Evolutionary conservation across 2,113 vertebrate genomes (phyloP), one percentile per base, ranked within the genome.

Genomic region (Hippocampus mohnikei): DNA sequence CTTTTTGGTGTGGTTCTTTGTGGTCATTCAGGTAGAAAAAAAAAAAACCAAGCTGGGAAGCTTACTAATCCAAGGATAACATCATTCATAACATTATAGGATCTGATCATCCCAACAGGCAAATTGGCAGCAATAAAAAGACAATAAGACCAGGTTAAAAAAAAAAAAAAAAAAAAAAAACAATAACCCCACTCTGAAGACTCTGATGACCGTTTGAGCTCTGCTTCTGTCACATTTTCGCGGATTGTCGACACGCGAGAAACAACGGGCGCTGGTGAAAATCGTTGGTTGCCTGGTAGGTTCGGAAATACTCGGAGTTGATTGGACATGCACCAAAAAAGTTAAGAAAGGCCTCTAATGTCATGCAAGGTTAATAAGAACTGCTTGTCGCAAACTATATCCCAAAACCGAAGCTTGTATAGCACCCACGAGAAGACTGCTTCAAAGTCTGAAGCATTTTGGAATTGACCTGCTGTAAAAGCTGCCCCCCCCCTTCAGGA

Each of bases 231-330:
- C 60, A 79, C 29, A 72, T 75, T 72, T 72, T 82, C 56, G 79
- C 52, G 77, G 84, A 77, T 81, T 79, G 84, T 85, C 88, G 89
- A 88, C 83, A 88, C 86, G 81, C 79, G 64, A 61, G 68, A 80
- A 80, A 53, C 20, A 53, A 72, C 65, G 60, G 81, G 77, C 63
- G 46, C 6, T 18, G 3, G 5, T 79, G 74, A 33, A 80, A 72
- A 84, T 79, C 12, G 46, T 78, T 72, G 64, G 56, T 75, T 71
- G 69, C 46, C 66, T 44, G 55, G 23, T 55, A 56, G 25, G 59
- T 61, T 50, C 73, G 37, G 62, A 69, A 70, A 71, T 64, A 33
- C 13, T 53, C 73, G 27, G 48, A 60, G 63, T 70, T 58, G 66
- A 56, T 81, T 71, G 81, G 67, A 70, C 81, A 89, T 80, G 80